Conservation (phyloP, 2,113 vertebrate genomes). For the Naja naja region DNA sequence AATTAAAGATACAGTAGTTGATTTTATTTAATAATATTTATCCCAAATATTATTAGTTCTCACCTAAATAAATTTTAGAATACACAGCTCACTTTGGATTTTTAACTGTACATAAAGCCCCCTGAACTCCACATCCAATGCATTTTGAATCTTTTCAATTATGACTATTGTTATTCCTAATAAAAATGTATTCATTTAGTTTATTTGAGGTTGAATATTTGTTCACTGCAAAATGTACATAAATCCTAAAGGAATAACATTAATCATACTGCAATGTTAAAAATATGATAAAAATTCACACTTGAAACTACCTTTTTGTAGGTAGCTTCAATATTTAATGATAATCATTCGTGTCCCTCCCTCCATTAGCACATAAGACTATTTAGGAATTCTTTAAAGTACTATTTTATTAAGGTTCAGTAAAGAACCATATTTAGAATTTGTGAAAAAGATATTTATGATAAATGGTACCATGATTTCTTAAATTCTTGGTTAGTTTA, state of each 20-base stretch:
- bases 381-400: constrained; percentile 5
- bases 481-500: neutral
- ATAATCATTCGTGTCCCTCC: neutral
- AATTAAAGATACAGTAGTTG: too few species aligned
- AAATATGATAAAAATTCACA: constrained; percentile 29
- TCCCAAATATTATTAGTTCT: constrained; percentile 43
- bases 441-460: neutral
- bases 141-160: constrained; percentile 56
- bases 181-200: constrained; percentile 61
- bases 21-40: neutral
- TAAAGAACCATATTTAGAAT: constrained; percentile 8
- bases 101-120: constrained; percentile 51
- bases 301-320: neutral
- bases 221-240: constrained; percentile 50
- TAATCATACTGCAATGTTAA: constrained; percentile 53
- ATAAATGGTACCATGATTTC: neutral
- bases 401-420: neutral
- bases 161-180: constrained; percentile 53
- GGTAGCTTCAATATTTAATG: neutral
- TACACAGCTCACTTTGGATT: constrained; percentile 42
- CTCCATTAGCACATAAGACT: neutral
- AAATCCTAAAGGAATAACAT: constrained; percentile 60
- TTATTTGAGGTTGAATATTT: constrained; percentile 55
- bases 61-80: constrained; percentile 45
- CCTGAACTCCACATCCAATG: constrained; percentile 41